Base-by-base conservation (phyloP, 2,797 vertebrate genomes). In the Nannoperca obscura region DNA sequence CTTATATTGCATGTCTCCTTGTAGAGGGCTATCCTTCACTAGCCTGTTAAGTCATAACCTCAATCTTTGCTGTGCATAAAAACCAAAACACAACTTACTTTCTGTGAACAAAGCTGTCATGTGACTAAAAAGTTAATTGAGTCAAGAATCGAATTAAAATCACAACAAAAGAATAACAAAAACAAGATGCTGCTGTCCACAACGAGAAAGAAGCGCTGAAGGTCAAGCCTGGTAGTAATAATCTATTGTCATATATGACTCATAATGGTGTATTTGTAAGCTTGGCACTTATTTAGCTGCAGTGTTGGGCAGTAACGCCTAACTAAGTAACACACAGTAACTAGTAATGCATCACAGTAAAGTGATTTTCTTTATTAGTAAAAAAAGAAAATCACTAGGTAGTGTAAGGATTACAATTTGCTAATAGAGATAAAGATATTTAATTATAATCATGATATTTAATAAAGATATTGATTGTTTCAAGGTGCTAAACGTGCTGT, bases 1-100 rank as follows among this genome's bases (percentile, higher is more conserved):
- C 50, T 60, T 66, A 74, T 38, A 63, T 50, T 2, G 1, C 12
- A 63, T 65, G 20, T 76, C 62, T 85, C 78, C 72, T 49, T 83
- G 69, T 53, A 57, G 27, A 42, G 7, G 19, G 17, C 3, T 19
- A 40, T 65, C 50, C 52, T 15, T 77, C 44, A 64, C 62, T 53
- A 61, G 13, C 19, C 49, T n/a, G 53, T 74, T 79, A 57, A 38
- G 53, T 53, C 66, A 78, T 42, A 58, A 61, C 12, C 40, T 84
- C 22, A 49, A 10, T 61, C 27, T 47, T 30, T 57, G 20, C 40
- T 50, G 7, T 44, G 47, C 2, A 42, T 36, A 12, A 47, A 34
- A 20, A 34, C 15, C 50, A 9, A 67, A 50, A 40, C 34, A 38
- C 7, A 32, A 49, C 1, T 0, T 0, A 30, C 17, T 54, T 36